These are phyloP conservation scores for Dipodomys ordii DNA, from an alignment of 2,113 vertebrate species.

Conservation along the genomic window DNA sequence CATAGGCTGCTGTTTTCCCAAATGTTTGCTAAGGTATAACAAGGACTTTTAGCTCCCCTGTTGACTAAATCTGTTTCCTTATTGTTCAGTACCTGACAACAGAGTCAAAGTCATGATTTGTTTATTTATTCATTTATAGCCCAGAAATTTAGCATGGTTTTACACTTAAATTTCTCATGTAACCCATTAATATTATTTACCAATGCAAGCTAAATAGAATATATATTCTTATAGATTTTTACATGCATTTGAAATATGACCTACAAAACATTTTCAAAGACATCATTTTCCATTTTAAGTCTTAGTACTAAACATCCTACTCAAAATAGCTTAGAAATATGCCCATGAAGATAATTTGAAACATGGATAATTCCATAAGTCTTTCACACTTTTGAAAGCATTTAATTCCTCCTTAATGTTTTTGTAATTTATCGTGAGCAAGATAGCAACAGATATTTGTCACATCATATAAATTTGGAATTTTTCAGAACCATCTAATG, in stretches of 20 bases:
- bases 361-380: background rate
- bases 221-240: background rate
- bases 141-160: background rate
- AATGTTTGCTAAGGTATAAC: conserved; percentile 6
- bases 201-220: background rate
- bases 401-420: background rate
- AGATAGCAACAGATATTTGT: background rate
- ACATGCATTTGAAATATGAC: background rate
- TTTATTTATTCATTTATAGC: conserved; percentile 17
- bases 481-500: background rate
- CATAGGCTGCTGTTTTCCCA: background rate
- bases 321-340: background rate
- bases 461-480: conserved; percentile 2
- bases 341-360: background rate
- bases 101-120: background rate
- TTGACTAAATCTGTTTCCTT: background rate
- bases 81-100: background rate
- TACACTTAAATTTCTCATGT: background rate
- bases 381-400: conserved; percentile 7
- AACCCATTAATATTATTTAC: background rate
- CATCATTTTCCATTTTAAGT: background rate
- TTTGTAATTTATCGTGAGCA: background rate
- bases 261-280: background rate
- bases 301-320: background rate
- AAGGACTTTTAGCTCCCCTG: conserved; percentile 10